Evolutionary conservation across 2,113 vertebrate genomes (phyloP), one percentile per base, ranked within the genome.

Genomic region (Numida meleagris): DNA sequence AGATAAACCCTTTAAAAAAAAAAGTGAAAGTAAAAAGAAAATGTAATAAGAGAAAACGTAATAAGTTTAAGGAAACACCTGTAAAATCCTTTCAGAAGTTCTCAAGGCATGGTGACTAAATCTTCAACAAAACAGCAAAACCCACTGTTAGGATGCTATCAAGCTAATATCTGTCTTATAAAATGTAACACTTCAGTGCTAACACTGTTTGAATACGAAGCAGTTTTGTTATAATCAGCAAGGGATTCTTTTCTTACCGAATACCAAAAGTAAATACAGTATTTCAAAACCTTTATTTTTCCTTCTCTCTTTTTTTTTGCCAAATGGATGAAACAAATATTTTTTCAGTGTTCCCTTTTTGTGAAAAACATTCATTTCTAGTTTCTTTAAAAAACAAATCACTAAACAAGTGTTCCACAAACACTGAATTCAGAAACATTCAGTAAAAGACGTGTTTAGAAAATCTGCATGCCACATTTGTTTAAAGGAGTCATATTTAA

Each of bases 91-190:
- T 75, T 29, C 10, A 13, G 33, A 34, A 3, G 0, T 51, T 82
- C 25, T 68, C 12, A 18, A 55, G 36, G 1, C 24, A 33, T 0
- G 1, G 82, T 17, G 38, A 12, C 5, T 19, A 61, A 12, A 34
- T 75, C 24, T 71, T 45, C 6, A 63, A 7, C 9, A 68, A 58
- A 80, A 78, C 11, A 31, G 1, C 8, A 53, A 8, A 36, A 53
- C 65, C 2, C 4, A 25, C 11, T 1, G 0, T 8, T 14, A 70
- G 72, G 29, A 34, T 11, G 0, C 4, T 48, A 33, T 14, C 23
- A 43, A 8, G 43, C 14, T 58, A 75, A 76, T 23, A 18, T 2
- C 3, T 16, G 19, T 16, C 3, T 50, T 58, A 38, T 4, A 40
- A 42, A 34, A 84, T 74, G 6, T 25, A 62, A 16, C 1, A 71